phyloP scores from a whole-genome alignment of 1,140 invertebrate species.

The Monomorium pharaonis region DNA sequence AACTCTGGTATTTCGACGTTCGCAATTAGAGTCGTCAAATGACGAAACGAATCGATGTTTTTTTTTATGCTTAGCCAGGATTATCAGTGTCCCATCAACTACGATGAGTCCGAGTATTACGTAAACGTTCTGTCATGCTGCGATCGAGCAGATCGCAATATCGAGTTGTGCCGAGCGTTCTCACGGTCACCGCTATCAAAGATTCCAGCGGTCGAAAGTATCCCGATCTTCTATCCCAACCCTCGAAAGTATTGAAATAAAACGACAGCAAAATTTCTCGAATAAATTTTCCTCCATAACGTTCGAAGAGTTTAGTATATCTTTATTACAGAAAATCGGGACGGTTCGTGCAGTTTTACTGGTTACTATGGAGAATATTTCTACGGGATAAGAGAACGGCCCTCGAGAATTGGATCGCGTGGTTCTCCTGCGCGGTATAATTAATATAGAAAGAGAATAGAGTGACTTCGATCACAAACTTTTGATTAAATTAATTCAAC shows the following conservation, averaged over 20 bases:
- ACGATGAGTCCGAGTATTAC: slow-evolving; percentile 73
- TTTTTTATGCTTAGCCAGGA: slow-evolving; percentile 7
- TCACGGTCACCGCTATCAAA: slow-evolving; percentile 39
- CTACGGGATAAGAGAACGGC: slow-evolving; percentile 56
- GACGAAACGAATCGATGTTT: not conserved
- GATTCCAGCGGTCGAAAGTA: slow-evolving; percentile 2
- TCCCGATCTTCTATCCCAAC: not conserved
- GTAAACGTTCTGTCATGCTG: slow-evolving; percentile 62
- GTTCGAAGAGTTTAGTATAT: not conserved
- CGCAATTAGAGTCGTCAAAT: not conserved
- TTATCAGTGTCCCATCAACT: slow-evolving; percentile 64
- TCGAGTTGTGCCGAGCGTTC: slow-evolving; percentile 49
- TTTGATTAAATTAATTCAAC: not conserved
- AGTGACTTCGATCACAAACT: not conserved
- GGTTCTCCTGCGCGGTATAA: slow-evolving; percentile 67
- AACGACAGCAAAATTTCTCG: not conserved
- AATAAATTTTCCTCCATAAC: not conserved
- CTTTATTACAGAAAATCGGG: slow-evolving; percentile 45
- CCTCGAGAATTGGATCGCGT: slow-evolving; percentile 59
- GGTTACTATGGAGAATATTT: slow-evolving; percentile 70
- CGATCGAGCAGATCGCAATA: slow-evolving; percentile 7
- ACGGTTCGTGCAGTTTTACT: slow-evolving; percentile 63
- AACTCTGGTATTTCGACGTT: not conserved
- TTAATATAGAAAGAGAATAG: not conserved
- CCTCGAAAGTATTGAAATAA: slow-evolving; percentile 42